Evolutionary conservation across 2,888 invertebrate species (phyloP).

Genomic region (Drosophila paranaensis): DNA sequence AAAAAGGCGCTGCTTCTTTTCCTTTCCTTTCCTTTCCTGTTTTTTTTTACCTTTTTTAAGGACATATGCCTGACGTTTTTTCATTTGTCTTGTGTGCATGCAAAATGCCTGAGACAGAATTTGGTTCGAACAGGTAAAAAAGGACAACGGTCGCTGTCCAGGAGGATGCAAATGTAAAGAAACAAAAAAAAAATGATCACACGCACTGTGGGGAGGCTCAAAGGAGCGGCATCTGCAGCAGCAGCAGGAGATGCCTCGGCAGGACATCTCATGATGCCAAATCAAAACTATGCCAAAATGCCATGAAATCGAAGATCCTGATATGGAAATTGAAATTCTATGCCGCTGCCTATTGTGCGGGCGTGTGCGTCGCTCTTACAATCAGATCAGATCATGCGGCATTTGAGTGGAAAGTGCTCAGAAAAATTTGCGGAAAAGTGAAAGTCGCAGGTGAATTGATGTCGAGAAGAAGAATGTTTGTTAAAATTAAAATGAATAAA

Average conservation of each 20-base stretch:
- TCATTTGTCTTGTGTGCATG: conserved; percentile 39
- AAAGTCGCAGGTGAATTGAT: conserved; percentile 56
- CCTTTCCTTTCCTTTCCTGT: conserved; percentile 1
- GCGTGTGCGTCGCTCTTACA: conserved; percentile 55
- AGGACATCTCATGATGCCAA: conserved; percentile 41
- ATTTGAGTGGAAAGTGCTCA: conserved; percentile 27
- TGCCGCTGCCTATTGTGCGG: conserved; percentile 56
- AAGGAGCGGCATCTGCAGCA: conserved; percentile 44
- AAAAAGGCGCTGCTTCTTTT: conserved; percentile 32
- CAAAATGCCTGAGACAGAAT: conserved; percentile 58
- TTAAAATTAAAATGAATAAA: background rate
- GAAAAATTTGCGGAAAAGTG: conserved; percentile 55
- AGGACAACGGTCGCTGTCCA: conserved; percentile 44
- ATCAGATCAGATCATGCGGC: conserved; percentile 57
- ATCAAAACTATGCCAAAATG: conserved; percentile 70
- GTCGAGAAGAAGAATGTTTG: background rate
- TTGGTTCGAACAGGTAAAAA: conserved; percentile 57
- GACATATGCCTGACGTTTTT: conserved; percentile 38
- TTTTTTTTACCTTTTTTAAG: conserved; percentile 36
- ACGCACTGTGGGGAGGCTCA: conserved; percentile 69
- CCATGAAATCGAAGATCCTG: conserved; percentile 73
- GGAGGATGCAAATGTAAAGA: conserved; percentile 71
- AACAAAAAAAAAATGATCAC: conserved; percentile 72
- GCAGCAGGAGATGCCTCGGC: conserved; percentile 23
- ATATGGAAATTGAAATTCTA: conserved; percentile 61